Evolutionary conservation across 2,797 vertebrate species (phyloP), one percentile per base, ranked within the genome.

Genomic region (Esox masquinongy): DNA sequence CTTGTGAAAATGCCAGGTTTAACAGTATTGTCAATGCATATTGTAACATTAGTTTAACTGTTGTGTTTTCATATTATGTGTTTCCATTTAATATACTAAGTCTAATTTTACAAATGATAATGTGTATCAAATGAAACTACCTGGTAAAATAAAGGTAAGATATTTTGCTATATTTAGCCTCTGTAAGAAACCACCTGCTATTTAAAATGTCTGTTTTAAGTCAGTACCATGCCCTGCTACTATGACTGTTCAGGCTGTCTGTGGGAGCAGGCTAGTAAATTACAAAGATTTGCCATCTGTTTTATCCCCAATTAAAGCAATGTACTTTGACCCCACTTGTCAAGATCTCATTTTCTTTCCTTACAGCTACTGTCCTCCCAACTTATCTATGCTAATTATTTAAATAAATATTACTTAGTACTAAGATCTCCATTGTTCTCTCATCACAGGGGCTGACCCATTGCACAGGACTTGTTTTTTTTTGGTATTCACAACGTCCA

Each of bases 361-460:
- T 22, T 50, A 73, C 12, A 43, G 22, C 39, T 24, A 68, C 39
- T 31, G 26, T 11, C 39, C 66, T 24, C 22, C 56, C 22, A 24
- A 24, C n/a, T 12, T 11, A 16, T 15, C 64, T 67, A 67, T 66
- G 29, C 6, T 66, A 14, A 14, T 47, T 34, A 66, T 31, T 34
- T 6, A 31, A 16, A 19, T 17, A 72, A 11, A n/a, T 12, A 26
- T 22, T 90, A 80, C 5, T 68, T 3, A 24, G 43, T 47, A 47
- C 26, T 75, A 34, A 12, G 22, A 92, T 87, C 86, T 89, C 77
- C 74, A 72, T 83, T 86, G 72, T 90, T 88, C 71, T 92, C 76
- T 91, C 51, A 89, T 87, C 59, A 34, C 91, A 94, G 93, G 89
- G 84, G 74, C 84, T 92, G 86, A 94, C 87, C 90, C 90, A 88